Evolutionary conservation across 2,113 vertebrate species (phyloP), one percentile per base, ranked within the genome.

Genomic region (Arenaria interpres): DNA sequence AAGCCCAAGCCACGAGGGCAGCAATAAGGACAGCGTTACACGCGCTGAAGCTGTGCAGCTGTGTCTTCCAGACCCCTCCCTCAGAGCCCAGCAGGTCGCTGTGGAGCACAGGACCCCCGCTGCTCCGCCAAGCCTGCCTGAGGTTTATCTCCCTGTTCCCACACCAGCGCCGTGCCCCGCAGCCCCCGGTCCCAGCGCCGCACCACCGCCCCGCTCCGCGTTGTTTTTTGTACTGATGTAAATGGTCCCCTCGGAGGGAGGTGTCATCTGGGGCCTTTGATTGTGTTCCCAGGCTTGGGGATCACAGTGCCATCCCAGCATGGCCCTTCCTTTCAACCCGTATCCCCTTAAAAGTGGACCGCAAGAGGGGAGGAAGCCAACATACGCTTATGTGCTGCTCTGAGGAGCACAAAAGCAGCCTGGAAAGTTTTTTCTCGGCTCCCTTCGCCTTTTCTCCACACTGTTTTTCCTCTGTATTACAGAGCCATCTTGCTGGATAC

Each of bases 131-230:
- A 72, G 72, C 87, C 72, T 50, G 89, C 43, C 57, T 33, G 23
- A 0, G 18, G 25, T 37, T 37, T 33, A 18, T 25, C 32, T 69
- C 83, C 20, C 6, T 1, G 6, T 73, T 68, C 67, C 56, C 84
- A 51, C 37, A 18, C 50, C 33, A 35, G 67, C 5, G 0, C 35
- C 0, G 0, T 6, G n/a, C 46, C 60, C 53, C 28, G 21, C 68
- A 37, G 72, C 62, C 69, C 50, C 4, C 2, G 5, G 11, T 67
- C 53, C 39, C 79, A 54, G 53, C 3, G 2, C 39, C 10, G 4
- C 7, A 6, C 57, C 45, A 27, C 0, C 1, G 68, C 37, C 45
- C 21, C 4, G 3, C 30, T 56, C 50, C 0, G 4, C 56, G 75
- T 78, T 64, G 72, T 23, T 79, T 69, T 82, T 63, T 68, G 80